A percentile compares a stretch with the other conserved stretches of the same genome.
Conservation (phyloP, 2,797 vertebrate genomes). For the Aulostomus chinensis region DNA sequence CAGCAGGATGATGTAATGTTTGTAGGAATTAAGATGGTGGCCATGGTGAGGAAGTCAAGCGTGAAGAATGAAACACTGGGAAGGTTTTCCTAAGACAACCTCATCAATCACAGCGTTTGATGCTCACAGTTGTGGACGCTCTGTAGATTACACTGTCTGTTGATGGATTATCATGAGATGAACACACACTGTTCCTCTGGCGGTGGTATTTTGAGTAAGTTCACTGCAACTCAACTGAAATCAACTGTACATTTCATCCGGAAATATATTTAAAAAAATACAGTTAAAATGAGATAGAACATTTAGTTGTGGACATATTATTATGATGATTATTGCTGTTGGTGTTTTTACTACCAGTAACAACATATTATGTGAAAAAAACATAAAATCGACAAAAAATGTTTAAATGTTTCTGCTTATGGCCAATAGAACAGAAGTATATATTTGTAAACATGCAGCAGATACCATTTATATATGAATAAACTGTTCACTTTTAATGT, state of each 20-base stretch:
- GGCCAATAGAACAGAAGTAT: too few species aligned
- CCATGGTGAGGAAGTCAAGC: slow-evolving; percentile 53
- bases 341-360: too few species aligned
- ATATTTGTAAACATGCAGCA: too few species aligned
- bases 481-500: too few species aligned
- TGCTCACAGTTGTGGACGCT: slow-evolving; percentile 19
- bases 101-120: slow-evolving; percentile 53
- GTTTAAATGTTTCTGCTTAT: too few species aligned
- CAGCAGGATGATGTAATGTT: slow-evolving; percentile 65
- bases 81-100: slow-evolving; percentile 45
- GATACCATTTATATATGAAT: too few species aligned
- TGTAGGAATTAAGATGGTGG: slow-evolving; percentile 68
- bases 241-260: slow-evolving; percentile 7
- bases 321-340: too few species aligned
- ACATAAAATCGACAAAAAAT: too few species aligned
- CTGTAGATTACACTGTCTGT: slow-evolving; percentile 34
- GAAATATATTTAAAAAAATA: too few species aligned
- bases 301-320: too few species aligned
- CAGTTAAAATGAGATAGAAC: too few species aligned
- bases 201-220: slow-evolving; percentile 4
- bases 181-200: slow-evolving; percentile 10
- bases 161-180: slow-evolving; percentile 51
- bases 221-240: neutral
- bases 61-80: slow-evolving; percentile 51
- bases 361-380: too few species aligned